phyloP scores from a whole-genome alignment of 2,888 invertebrate genomes.

The Bugula neritina region DNA sequence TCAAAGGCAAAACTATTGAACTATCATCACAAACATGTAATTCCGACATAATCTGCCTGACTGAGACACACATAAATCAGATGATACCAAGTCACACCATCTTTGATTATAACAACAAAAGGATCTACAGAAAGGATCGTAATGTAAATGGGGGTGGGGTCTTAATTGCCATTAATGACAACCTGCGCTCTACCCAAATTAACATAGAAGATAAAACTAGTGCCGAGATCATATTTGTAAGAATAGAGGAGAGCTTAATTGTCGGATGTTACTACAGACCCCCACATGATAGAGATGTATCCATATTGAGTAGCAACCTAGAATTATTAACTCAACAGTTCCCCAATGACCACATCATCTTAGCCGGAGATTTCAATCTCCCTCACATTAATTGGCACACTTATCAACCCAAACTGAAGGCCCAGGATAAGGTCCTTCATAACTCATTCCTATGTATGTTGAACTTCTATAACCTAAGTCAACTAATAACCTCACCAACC shows the following conservation, averaged over 20 bases:
- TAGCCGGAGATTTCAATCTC: neutral
- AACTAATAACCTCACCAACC: neutral
- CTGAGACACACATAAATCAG: neutral
- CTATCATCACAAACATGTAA: neutral
- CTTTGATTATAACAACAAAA: conserved; percentile 15
- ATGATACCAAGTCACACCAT: neutral
- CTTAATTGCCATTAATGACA: neutral
- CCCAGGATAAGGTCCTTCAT: neutral
- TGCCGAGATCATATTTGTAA: neutral
- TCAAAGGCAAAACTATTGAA: neutral
- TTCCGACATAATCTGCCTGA: conserved; percentile 3
- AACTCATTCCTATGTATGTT: neutral
- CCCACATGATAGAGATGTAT: neutral
- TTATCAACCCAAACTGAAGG: neutral
- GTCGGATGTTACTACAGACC: conserved; percentile 2
- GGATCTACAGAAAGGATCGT: neutral
- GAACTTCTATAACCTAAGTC: neutral
- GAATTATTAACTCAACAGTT: neutral
- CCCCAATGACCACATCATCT: neutral
- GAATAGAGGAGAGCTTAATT: neutral
- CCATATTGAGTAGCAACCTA: neutral
- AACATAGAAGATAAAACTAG: neutral
- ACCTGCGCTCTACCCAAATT: neutral
- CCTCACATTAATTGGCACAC: neutral
- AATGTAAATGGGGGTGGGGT: neutral